phyloP scores from a whole-genome alignment of 2,888 invertebrate species.

The Calameuta filiformis region DNA sequence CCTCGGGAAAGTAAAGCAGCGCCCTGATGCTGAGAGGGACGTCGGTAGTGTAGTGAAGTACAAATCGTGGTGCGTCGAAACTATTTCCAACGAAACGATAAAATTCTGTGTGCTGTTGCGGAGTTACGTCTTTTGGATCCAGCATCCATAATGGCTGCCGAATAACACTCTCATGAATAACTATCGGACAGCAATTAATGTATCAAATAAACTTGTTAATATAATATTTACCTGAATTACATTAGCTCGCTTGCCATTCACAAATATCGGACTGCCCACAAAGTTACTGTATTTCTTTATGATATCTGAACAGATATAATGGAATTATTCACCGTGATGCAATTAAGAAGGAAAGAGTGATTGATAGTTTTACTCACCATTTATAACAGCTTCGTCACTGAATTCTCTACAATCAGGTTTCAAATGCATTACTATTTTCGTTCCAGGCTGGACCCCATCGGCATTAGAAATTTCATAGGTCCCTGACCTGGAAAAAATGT shows the following conservation, averaged over 20 bases:
- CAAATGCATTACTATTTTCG: slow-evolving; percentile 91
- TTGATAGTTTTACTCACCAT: slow-evolving; percentile 67
- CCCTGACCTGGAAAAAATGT: slow-evolving; percentile 74
- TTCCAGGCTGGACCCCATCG: slow-evolving; percentile 87
- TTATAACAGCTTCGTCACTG: slow-evolving; percentile 86
- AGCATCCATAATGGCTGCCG: slow-evolving; percentile 90
- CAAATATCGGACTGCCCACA: slow-evolving; percentile 90
- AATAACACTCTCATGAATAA: slow-evolving; percentile 13
- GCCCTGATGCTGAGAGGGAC: slow-evolving; percentile 92
- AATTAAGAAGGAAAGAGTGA: background rate
- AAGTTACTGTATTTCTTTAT: slow-evolving; percentile 98
- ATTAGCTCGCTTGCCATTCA: slow-evolving; percentile 91
- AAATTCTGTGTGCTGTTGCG: slow-evolving; percentile 91
- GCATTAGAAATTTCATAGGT: slow-evolving; percentile 90
- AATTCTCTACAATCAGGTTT: slow-evolving; percentile 91
- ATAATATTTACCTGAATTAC: slow-evolving; percentile 76
- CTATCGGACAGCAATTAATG: background rate
- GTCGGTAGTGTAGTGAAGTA: slow-evolving; percentile 92
- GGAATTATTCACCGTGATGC: background rate
- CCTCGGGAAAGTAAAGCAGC: slow-evolving; percentile 92
- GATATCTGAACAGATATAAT: slow-evolving; percentile 71
- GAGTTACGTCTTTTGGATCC: slow-evolving; percentile 88
- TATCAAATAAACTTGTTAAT: background rate
- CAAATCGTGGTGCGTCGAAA: slow-evolving; percentile 89
- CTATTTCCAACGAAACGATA: slow-evolving; percentile 89